phyloP scores from a whole-genome alignment of 2,797 vertebrate genomes.

The Rhinichthys osculus region DNA sequence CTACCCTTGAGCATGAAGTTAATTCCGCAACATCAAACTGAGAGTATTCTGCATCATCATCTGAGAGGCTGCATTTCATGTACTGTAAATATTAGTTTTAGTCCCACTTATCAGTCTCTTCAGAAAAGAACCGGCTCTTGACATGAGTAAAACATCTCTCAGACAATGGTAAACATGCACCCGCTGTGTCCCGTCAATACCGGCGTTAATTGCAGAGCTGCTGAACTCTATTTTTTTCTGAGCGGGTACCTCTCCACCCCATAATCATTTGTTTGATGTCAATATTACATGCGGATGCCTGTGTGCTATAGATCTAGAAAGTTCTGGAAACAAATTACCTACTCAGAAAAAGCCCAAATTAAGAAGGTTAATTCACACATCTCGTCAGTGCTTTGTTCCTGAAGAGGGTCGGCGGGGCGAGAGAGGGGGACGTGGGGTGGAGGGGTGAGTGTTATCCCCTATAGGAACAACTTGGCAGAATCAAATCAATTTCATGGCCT shows the following conservation, averaged over 20 bases:
- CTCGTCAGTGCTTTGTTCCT: conserved; percentile 67
- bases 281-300: conserved; percentile 38
- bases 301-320: conserved; percentile 56
- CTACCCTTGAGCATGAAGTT: neutral
- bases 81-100: conserved; percentile 44
- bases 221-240: conserved; percentile 5
- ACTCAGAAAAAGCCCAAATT: conserved; percentile 68
- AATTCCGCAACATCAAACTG: neutral
- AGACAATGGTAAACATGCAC: conserved; percentile 35
- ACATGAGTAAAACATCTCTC: conserved; percentile 29
- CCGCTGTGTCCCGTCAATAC: conserved; percentile 36
- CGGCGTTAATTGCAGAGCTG: conserved; percentile 28
- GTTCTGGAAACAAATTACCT: conserved; percentile 66
- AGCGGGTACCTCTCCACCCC: conserved; percentile 14
- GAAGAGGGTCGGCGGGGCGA: neutral
- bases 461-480: conserved; percentile 69
- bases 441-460: conserved; percentile 42
- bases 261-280: conserved; percentile 42
- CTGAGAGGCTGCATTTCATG: conserved; percentile 11
- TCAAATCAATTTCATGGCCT: conserved; percentile 79
- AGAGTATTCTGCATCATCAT: conserved; percentile 1
- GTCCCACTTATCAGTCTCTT: conserved; percentile 29
- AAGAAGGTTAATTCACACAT: conserved; percentile 73
- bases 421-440: conserved; percentile 2
- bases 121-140: conserved; percentile 12